These are phyloP conservation scores for Threskiornis aethiopicus DNA, from an alignment of 2,797 vertebrate species.

Conservation along the genomic window DNA sequence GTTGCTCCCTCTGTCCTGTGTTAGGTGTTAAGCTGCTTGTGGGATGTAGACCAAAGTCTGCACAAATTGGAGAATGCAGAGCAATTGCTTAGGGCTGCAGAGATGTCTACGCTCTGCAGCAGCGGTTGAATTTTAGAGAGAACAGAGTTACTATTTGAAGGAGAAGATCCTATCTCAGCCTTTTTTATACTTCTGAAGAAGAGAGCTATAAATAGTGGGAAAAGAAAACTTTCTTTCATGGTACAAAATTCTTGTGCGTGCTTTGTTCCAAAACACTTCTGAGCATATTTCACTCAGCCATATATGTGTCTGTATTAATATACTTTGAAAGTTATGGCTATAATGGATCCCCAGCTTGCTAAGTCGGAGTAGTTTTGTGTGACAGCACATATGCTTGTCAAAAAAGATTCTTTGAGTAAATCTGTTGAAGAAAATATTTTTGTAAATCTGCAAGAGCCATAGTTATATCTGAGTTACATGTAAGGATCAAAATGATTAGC, in stretches of 20 bases:
- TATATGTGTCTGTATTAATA: slow-evolving; percentile 70
- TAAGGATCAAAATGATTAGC: slow-evolving; percentile 54
- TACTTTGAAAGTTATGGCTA: slow-evolving; percentile 69
- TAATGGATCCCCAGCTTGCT: slow-evolving; percentile 70
- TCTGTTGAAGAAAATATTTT: slow-evolving; percentile 71
- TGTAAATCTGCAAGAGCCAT: slow-evolving; percentile 55
- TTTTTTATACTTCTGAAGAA: slow-evolving; percentile 21
- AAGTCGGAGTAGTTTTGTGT: slow-evolving; percentile 63
- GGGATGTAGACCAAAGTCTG: rapidly evolving
- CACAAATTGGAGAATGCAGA: not conserved
- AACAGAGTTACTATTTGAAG: slow-evolving; percentile 50
- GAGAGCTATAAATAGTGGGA: slow-evolving; percentile 41
- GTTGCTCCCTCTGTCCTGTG: not conserved
- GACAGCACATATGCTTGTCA: slow-evolving; percentile 72
- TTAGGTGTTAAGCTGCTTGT: not conserved
- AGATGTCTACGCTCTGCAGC: not conserved
- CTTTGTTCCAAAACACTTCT: slow-evolving; percentile 68
- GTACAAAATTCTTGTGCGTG: slow-evolving; percentile 42
- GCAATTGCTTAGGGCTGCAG: not conserved
- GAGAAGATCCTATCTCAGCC: slow-evolving; percentile 41
- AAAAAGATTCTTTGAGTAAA: slow-evolving; percentile 67
- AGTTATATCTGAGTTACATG: slow-evolving; percentile 54
- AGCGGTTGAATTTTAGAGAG: slow-evolving; percentile 18
- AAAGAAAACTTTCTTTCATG: slow-evolving; percentile 63
- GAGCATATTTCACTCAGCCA: slow-evolving; percentile 66